A percentile compares a stretch with the other conserved stretches of the same genome.
Evolutionary conservation across 2,797 vertebrate species (phyloP).

Genomic region (Tolypeutes matacus): DNA sequence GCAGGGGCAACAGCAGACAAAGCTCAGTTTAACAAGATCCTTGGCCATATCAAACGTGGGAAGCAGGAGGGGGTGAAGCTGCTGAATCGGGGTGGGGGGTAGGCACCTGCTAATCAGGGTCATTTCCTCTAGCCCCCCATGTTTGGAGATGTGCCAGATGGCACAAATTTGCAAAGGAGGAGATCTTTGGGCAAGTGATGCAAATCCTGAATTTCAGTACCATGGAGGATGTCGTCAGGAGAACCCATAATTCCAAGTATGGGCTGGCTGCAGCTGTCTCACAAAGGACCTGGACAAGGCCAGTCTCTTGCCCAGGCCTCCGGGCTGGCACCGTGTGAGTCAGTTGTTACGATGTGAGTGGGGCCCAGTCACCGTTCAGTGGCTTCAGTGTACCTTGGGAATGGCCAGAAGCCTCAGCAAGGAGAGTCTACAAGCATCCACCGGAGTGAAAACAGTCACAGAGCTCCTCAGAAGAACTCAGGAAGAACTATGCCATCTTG

Average conservation of each 20-base stretch:
- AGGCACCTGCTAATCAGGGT: constrained; percentile 92
- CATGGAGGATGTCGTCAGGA: constrained; percentile 93
- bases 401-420: constrained; percentile 94
- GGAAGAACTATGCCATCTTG: constrained; percentile 80
- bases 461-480: constrained; percentile 96
- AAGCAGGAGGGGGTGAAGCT: constrained; percentile 96
- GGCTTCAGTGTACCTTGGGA: constrained; percentile 97
- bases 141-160: constrained; percentile 96
- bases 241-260: constrained; percentile 94
- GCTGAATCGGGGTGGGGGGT: constrained; percentile 92
- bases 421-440: constrained; percentile 94
- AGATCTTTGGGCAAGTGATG: constrained; percentile 99
- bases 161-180: constrained; percentile 93
- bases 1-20: constrained; percentile 97
- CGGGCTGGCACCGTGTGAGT: constrained; percentile 97
- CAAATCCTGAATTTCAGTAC: constrained; percentile 97
- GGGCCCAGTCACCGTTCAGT: constrained; percentile 95
- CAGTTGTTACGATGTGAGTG: constrained; percentile 96
- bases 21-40: constrained; percentile 95
- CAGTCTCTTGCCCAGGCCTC: constrained; percentile 93
- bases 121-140: constrained; percentile 98
- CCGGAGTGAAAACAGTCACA: constrained; percentile 96
- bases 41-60: constrained; percentile 94
- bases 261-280: constrained; percentile 95
- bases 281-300: constrained; percentile 96